Conservation (phyloP, 2,797 vertebrate species). For the Onychomys torridus region DNA sequence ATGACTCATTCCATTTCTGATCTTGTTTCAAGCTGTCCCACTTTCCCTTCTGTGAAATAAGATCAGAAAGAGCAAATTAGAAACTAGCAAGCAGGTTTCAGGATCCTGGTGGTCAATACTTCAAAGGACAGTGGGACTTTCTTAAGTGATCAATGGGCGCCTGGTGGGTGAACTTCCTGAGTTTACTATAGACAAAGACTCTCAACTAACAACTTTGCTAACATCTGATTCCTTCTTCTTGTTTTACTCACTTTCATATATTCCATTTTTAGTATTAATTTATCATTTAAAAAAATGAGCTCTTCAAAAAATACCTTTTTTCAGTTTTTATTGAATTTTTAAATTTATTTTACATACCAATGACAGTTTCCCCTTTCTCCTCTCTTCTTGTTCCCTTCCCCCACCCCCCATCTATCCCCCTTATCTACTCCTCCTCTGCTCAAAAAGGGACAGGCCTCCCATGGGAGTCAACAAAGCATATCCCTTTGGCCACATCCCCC, state of each 20-base stretch:
- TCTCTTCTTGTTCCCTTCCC: too few species aligned
- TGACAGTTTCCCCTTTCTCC: too few species aligned
- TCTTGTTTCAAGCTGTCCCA: neutral
- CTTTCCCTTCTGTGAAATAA: neutral
- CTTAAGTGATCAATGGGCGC: neutral
- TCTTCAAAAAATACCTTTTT: neutral
- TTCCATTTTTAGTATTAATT: slow-evolving; percentile 10
- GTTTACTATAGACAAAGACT: neutral
- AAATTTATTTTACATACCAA: too few species aligned
- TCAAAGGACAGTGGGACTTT: neutral
- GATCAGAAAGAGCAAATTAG: neutral
- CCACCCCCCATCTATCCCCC: too few species aligned
- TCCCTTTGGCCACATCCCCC: too few species aligned
- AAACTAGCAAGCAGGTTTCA: neutral
- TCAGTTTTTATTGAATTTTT: too few species aligned
- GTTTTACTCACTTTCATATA: neutral
- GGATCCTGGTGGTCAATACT: neutral
- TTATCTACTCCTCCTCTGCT: too few species aligned
- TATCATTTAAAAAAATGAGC: neutral
- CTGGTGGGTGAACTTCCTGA: neutral
- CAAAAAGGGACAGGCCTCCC: too few species aligned
- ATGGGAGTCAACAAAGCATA: too few species aligned
- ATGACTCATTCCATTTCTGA: neutral
- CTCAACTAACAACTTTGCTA: neutral
- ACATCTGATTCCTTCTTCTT: neutral